phyloP scores from a whole-genome alignment of 2,797 vertebrate species.

The Chaetophractus vellerosus region DNA sequence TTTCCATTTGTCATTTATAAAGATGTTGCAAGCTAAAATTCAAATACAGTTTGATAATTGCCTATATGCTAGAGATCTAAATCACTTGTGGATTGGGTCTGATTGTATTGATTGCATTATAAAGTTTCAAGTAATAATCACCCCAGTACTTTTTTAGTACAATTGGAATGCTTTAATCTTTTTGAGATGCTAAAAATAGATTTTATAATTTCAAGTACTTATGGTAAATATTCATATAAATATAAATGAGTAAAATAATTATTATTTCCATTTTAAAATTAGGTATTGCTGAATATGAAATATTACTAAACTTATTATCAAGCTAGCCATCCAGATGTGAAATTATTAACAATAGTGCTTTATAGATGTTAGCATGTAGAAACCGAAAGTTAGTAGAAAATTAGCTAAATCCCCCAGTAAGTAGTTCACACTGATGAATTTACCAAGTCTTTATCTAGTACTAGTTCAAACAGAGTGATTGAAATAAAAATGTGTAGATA shows the following conservation, averaged over 20 bases:
- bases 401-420: background rate
- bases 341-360: background rate
- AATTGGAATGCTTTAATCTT: conserved; percentile 69
- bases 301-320: conserved; percentile 14
- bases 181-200: conserved; percentile 70
- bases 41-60: conserved; percentile 42
- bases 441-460: background rate
- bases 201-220: conserved; percentile 65
- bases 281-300: background rate
- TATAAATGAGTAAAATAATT: conserved; percentile 41
- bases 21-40: conserved; percentile 30
- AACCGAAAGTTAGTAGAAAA: conserved; percentile 27
- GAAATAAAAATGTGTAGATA: background rate
- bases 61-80: conserved; percentile 60
- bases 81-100: conserved; percentile 62
- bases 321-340: conserved; percentile 14
- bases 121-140: conserved; percentile 58
- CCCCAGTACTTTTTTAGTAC: conserved; percentile 12
- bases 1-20: conserved; percentile 57
- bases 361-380: background rate
- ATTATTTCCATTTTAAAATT: too few relatives aligned
- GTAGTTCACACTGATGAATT: conserved; percentile 13
- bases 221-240: conserved; percentile 29
- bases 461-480: background rate
- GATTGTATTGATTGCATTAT: conserved; percentile 61